These are phyloP conservation scores for Dasyprocta punctata DNA, from an alignment of 2,113 vertebrate genomes.

Conservation along the genomic window DNA sequence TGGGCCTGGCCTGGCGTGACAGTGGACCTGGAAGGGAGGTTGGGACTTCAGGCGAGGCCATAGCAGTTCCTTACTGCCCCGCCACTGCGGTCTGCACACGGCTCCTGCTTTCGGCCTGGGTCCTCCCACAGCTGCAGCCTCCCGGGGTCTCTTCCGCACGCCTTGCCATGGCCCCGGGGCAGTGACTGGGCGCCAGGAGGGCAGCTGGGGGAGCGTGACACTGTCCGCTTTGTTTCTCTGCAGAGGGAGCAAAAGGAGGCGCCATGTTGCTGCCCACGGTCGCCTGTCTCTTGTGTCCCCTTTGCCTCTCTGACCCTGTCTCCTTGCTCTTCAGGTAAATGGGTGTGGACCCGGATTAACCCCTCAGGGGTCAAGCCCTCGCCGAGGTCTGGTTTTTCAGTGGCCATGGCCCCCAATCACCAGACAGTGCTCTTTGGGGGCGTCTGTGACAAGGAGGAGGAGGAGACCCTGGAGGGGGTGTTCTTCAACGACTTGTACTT, in stretches of 20 bases:
- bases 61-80: not conserved
- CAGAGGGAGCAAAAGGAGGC: not conserved
- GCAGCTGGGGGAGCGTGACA: not conserved
- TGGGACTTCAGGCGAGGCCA: not conserved
- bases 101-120: not conserved
- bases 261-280: not conserved
- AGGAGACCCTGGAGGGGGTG: slow-evolving; percentile 94
- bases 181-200: not conserved
- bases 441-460: slow-evolving; percentile 96
- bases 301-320: fast-evolving
- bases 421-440: slow-evolving; percentile 94
- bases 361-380: slow-evolving; percentile 92
- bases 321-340: slow-evolving; percentile 88
- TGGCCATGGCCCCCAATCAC: slow-evolving; percentile 87
- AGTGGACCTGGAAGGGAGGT: not conserved
- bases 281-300: not conserved
- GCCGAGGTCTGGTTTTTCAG: slow-evolving; percentile 93
- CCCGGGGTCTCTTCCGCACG: not conserved
- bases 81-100: not conserved
- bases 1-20: not conserved
- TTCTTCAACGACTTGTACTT: slow-evolving; percentile 95
- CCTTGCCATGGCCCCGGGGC: not conserved
- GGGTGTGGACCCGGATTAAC: slow-evolving; percentile 92
- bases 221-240: not conserved
- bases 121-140: not conserved